A percentile compares a stretch with the other conserved stretches of the same genome.
phyloP scores from a whole-genome alignment of 2,113 vertebrate genomes.

The Corvus moneduloides region DNA sequence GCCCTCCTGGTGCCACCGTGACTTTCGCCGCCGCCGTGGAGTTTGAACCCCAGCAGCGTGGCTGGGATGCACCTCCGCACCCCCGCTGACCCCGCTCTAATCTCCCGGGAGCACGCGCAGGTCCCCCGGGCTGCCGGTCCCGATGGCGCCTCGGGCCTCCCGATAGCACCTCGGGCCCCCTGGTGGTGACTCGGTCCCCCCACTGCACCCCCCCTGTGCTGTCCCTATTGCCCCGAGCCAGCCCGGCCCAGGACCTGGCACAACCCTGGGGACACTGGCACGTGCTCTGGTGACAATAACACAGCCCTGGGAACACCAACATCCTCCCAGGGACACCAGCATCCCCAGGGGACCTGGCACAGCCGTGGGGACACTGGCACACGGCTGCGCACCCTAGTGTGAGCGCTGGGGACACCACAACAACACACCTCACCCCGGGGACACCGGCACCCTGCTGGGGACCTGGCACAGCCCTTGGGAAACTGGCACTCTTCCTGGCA shows the following conservation, averaged over 20 bases:
- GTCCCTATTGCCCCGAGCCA: not conserved
- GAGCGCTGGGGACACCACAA: not conserved
- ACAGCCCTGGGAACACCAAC: too few relatives aligned
- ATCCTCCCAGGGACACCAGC: not conserved
- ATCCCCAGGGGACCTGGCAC: not conserved
- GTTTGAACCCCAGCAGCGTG: not conserved
- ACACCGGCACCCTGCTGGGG: not conserved
- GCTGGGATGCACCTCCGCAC: accelerated
- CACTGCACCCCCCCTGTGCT: accelerated
- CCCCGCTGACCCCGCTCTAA: accelerated
- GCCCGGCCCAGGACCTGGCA: not conserved
- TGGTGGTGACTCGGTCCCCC: accelerated
- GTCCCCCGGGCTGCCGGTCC: accelerated
- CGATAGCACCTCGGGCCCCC: not conserved
- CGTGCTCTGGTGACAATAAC: not conserved
- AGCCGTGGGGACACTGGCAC: not conserved
- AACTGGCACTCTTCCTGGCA: not conserved
- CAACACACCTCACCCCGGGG: not conserved
- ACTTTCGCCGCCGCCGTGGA: accelerated
- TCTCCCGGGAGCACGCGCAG: accelerated
- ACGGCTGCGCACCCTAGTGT: too few relatives aligned
- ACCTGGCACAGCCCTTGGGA: not conserved
- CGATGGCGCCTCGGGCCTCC: accelerated
- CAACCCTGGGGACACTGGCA: not conserved
- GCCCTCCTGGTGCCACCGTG: not conserved